Evolutionary conservation across 2,888 invertebrate species (phyloP), one percentile per base, ranked within the genome.

Genomic region (Leptinotarsa juncta): DNA sequence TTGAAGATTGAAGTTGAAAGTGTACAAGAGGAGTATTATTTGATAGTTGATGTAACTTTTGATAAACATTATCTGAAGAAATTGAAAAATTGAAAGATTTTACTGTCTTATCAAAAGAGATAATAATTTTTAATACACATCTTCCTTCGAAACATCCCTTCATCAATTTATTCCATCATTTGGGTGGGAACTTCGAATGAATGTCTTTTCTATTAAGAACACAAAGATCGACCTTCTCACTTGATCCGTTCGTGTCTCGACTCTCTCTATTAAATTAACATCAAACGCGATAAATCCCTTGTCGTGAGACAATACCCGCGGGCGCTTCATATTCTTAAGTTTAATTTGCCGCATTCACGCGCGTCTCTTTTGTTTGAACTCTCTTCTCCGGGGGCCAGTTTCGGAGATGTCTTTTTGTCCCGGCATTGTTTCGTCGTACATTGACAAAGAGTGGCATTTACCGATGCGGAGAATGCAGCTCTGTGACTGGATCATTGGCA

Each of bases 371-470:
- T 50, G 50, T 53, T 67, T 15, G 26, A 53, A 67, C 67, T 50
- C 20, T 42, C 48, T 20, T 57, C 68, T 69, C 10, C 5, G 57
- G 18, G 48, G 57, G 20, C 57, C 62, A 26, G 62, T 26, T 26
- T 18, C 57, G 42, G 32, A 62, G 62, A 42, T 42, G 62, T 42
- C 57, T 69, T 55, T 68, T 68, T 68, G 68, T 55, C 53, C 4
- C 5, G 18, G 32, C 42, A 55, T 68, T 68, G 68, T 68, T 26
- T 16, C 16, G 14, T 51, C 32, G 18, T 55, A 68, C 68, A 42
- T 55, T 68, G 68, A 68, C 68, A 68, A 68, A 68, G 55, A 68
- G 68, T 68, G 55, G 55, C 68, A 32, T 68, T 68, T 55, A 42
- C 53, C 55, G 55, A 68, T 68, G 48, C 60, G 69, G 60, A 16